Conservation (phyloP, 1,140 invertebrate species). For the Danaus plexippus region DNA sequence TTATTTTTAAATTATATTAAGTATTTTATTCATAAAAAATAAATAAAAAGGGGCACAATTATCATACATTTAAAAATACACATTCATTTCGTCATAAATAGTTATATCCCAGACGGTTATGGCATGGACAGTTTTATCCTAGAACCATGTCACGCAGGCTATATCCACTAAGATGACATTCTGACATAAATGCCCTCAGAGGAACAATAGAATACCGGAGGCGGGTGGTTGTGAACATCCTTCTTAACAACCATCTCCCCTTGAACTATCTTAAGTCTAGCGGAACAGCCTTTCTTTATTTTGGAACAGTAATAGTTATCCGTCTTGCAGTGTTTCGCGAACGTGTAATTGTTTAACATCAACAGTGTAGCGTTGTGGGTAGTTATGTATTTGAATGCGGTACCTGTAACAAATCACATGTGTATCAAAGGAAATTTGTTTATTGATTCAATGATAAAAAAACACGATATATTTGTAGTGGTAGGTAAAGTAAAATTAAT, state of each 20-base stretch:
- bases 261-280: slow-evolving; percentile 5
- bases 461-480: too few relatives aligned
- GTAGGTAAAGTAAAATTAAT: too few relatives aligned
- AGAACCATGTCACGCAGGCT: neutral
- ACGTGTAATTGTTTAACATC: slow-evolving; percentile 11
- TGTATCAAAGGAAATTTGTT: too few relatives aligned
- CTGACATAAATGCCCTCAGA: slow-evolving; percentile 25
- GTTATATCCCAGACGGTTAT: too few relatives aligned
- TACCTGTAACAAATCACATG: neutral
- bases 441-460: too few relatives aligned
- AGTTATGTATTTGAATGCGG: slow-evolving; percentile 4
- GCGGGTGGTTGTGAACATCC: slow-evolving; percentile 19
- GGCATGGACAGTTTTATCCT: too few relatives aligned
- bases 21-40: too few relatives aligned
- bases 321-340: slow-evolving; percentile 7
- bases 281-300: slow-evolving; percentile 4
- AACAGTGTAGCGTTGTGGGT: slow-evolving; percentile 5
- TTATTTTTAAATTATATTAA: too few relatives aligned
- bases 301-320: slow-evolving; percentile 14
- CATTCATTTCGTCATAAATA: too few relatives aligned
- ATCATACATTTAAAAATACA: too few relatives aligned
- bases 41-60: too few relatives aligned
- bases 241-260: too few relatives aligned
- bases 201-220: slow-evolving; percentile 21
- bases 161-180: slow-evolving; percentile 7